Evolutionary conservation across 2,888 invertebrate species (phyloP).

Genomic region (Andrena camellia): DNA sequence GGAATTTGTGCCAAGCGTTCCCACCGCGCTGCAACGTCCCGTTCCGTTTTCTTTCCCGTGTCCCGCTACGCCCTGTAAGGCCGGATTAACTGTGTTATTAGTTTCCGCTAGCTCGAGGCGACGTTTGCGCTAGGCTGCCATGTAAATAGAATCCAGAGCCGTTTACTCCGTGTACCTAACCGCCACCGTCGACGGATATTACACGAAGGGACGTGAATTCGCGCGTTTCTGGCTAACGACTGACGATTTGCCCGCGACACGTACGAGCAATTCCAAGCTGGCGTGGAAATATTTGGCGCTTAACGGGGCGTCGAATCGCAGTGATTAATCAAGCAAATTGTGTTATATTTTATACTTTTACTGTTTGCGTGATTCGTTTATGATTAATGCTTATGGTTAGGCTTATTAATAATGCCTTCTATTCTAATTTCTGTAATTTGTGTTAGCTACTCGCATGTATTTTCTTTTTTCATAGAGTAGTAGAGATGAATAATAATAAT

Average conservation of each 20-base stretch:
- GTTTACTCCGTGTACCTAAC: conserved; percentile 14
- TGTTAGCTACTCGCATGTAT: too few relatives aligned
- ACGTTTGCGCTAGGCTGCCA: conserved; percentile 5
- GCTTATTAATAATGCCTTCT: too few relatives aligned
- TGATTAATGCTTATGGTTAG: too few relatives aligned
- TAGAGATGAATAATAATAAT: too few relatives aligned
- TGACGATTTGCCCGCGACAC: neutral
- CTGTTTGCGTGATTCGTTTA: too few relatives aligned
- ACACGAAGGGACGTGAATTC: neutral
- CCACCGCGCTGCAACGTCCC: neutral
- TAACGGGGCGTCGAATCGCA: neutral
- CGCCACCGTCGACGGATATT: conserved; percentile 39
- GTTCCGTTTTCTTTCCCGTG: neutral
- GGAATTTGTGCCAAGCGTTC: conserved; percentile 46
- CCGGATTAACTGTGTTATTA: conserved; percentile 41
- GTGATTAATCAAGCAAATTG: too few relatives aligned
- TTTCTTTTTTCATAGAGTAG: too few relatives aligned
- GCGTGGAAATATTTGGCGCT: neutral
- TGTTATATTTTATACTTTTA: too few relatives aligned
- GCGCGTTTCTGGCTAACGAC: neutral
- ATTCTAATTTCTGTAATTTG: too few relatives aligned
- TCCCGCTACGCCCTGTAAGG: neutral
- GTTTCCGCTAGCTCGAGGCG: conserved; percentile 10
- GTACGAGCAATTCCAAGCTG: neutral
- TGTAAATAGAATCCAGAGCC: conserved; percentile 25